Evolutionary conservation across 2,797 vertebrate genomes (phyloP).

Genomic region (Melanotaenia maccullochi): DNA sequence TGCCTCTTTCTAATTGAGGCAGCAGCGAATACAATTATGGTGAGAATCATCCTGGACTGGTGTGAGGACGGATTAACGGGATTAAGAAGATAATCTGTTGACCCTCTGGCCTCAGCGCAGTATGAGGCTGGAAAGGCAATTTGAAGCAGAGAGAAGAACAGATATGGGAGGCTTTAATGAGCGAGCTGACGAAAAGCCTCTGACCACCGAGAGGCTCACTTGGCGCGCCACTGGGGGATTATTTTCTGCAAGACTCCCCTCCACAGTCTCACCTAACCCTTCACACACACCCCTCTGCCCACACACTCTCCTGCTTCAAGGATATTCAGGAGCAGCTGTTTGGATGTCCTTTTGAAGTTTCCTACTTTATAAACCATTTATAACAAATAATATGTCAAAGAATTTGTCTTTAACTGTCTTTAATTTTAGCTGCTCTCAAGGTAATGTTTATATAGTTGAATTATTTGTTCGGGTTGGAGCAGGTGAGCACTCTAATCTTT

Average conservation of each 20-base stretch:
- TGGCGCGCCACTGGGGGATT: slow-evolving; percentile 61
- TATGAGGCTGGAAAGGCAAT: slow-evolving; percentile 78
- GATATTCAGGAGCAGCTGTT: slow-evolving; percentile 30
- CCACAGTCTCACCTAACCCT: slow-evolving; percentile 51
- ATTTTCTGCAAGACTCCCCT: slow-evolving; percentile 53
- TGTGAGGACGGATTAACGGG: slow-evolving; percentile 82
- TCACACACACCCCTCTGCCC: slow-evolving; percentile 20
- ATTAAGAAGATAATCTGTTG: slow-evolving; percentile 82
- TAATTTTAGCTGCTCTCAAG: background rate
- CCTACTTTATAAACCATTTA: background rate
- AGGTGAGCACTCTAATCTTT: no score
- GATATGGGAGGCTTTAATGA: slow-evolving; percentile 71
- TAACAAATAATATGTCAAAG: background rate
- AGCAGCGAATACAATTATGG: slow-evolving; percentile 77
- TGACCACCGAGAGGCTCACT: slow-evolving; percentile 65
- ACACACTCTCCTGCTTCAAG: slow-evolving; percentile 28
- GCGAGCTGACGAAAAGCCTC: slow-evolving; percentile 61
- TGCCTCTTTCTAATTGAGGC: slow-evolving; percentile 76
- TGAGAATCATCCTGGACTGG: slow-evolving; percentile 77
- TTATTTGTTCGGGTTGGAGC: no score
- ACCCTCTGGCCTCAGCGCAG: slow-evolving; percentile 71
- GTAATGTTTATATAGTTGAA: no score
- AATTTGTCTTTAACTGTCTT: background rate
- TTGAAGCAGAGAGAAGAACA: slow-evolving; percentile 67
- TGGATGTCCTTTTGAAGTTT: slow-evolving; percentile 1